These are phyloP conservation scores for Oryzias javanicus DNA, from an alignment of 2,113 vertebrate species.

Conservation along the genomic window DNA sequence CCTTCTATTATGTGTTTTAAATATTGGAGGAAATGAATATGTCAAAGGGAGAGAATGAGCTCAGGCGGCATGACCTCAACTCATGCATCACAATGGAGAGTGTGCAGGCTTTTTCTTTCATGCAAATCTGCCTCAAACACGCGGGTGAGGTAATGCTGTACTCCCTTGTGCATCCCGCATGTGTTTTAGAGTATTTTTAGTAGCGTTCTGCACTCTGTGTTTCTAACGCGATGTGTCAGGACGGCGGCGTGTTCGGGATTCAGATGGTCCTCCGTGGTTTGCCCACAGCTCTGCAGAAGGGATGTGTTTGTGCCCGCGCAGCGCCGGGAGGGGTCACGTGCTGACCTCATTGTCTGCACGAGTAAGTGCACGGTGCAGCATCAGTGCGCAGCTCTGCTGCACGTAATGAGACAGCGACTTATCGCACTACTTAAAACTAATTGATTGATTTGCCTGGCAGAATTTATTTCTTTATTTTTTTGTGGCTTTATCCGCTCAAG, in stretches of 20 bases:
- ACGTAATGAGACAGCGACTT: slow-evolving; percentile 44
- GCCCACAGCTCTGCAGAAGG: slow-evolving; percentile 64
- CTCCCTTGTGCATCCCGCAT: slow-evolving; percentile 38
- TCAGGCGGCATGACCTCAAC: slow-evolving; percentile 28
- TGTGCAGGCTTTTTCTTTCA: slow-evolving; percentile 24
- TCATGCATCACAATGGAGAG: slow-evolving; percentile 47
- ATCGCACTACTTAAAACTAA: slow-evolving; percentile 54
- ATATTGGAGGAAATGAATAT: slow-evolving; percentile 50
- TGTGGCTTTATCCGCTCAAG: slow-evolving; percentile 26
- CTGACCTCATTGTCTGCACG: slow-evolving; percentile 79
- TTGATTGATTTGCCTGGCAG: slow-evolving; percentile 64
- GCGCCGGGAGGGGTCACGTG: slow-evolving; percentile 73
- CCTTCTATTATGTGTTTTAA: slow-evolving; percentile 49
- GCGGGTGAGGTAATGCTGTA: slow-evolving; percentile 12
- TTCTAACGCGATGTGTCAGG: slow-evolving; percentile 51
- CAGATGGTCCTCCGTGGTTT: slow-evolving; percentile 57
- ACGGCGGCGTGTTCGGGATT: slow-evolving; percentile 51
- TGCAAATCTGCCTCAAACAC: slow-evolving; percentile 10
- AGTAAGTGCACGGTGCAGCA: slow-evolving; percentile 62
- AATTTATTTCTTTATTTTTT: slow-evolving; percentile 36
- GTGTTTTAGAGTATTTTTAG: slow-evolving; percentile 65
- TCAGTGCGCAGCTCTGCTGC: slow-evolving; percentile 28
- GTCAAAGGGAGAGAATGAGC: slow-evolving; percentile 45
- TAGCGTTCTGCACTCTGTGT: slow-evolving; percentile 14
- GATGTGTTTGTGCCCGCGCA: slow-evolving; percentile 57